phyloP scores from a whole-genome alignment of 2,888 invertebrate species.

The Morpho helenor region DNA sequence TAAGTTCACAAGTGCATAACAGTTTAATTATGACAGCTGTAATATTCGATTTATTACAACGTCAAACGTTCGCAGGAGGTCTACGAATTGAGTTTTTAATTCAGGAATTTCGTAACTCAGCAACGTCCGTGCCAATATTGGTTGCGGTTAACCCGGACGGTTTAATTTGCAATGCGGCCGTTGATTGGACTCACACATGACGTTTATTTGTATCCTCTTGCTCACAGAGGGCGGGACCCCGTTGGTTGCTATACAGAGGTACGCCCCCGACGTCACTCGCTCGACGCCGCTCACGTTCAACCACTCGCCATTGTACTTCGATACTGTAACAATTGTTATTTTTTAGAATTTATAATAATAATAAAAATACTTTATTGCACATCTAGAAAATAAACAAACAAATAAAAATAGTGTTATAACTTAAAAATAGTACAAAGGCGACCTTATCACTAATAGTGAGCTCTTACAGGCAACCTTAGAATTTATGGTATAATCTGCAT shows the following conservation, averaged over 20 bases:
- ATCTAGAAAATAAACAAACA: no score
- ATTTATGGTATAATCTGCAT: no score
- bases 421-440: no score
- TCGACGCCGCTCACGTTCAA: slow-evolving; percentile 78
- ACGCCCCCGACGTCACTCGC: slow-evolving; percentile 81
- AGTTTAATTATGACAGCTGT: no score
- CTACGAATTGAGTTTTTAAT: no score
- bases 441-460: no score
- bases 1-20: no score
- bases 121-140: slow-evolving; percentile 17
- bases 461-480: no score
- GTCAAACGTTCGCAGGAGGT: no score
- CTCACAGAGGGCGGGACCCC: slow-evolving; percentile 78
- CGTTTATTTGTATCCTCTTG: slow-evolving; percentile 68
- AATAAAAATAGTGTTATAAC: no score
- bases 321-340: slow-evolving; percentile 52
- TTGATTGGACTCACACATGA: slow-evolving; percentile 76
- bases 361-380: no score
- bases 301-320: slow-evolving; percentile 75
- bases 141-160: slow-evolving; percentile 22
- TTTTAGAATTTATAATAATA: not conserved
- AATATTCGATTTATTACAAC: no score
- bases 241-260: slow-evolving; percentile 83
- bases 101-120: not conserved
- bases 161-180: slow-evolving; percentile 19